phyloP scores from a whole-genome alignment of 2,797 vertebrate genomes.

The Sebastes taczanowskii region DNA sequence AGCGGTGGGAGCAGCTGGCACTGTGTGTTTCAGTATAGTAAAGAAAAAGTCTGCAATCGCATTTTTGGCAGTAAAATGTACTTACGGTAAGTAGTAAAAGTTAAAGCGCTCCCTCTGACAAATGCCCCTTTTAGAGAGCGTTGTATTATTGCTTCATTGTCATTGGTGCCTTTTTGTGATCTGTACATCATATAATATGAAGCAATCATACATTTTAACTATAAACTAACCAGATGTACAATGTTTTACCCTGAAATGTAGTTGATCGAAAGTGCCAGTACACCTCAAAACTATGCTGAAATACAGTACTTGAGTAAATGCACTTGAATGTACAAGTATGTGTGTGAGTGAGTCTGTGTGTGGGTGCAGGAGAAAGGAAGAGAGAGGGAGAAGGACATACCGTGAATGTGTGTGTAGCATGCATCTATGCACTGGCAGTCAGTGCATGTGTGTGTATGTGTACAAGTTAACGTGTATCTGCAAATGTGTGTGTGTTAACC shows the following conservation, averaged over 20 bases:
- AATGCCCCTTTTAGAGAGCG: neutral
- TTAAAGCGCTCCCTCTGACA: neutral
- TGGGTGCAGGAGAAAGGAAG: constrained; percentile 12
- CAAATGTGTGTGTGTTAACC: constrained; percentile 18
- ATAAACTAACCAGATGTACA: neutral
- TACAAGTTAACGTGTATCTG: constrained; percentile 1
- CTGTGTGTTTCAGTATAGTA: neutral
- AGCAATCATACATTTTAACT: neutral
- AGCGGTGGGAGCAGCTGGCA: constrained; percentile 4
- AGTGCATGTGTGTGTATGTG: neutral
- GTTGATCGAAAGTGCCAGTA: neutral
- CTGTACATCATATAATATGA: neutral
- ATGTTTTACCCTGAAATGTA: neutral
- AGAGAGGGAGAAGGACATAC: neutral
- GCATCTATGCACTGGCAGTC: constrained; percentile 29
- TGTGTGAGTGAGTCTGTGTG: neutral
- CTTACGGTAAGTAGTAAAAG: neutral
- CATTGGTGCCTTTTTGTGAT: neutral
- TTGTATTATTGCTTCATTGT: neutral
- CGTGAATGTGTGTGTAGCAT: constrained; percentile 23
- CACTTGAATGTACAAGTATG: neutral
- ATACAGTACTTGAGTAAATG: neutral
- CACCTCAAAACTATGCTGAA: neutral
- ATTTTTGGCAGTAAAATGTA: constrained; percentile 15
- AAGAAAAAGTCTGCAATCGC: neutral